phyloP scores from a whole-genome alignment of 2,888 invertebrate genomes.

The Dichetophora obliterata region DNA sequence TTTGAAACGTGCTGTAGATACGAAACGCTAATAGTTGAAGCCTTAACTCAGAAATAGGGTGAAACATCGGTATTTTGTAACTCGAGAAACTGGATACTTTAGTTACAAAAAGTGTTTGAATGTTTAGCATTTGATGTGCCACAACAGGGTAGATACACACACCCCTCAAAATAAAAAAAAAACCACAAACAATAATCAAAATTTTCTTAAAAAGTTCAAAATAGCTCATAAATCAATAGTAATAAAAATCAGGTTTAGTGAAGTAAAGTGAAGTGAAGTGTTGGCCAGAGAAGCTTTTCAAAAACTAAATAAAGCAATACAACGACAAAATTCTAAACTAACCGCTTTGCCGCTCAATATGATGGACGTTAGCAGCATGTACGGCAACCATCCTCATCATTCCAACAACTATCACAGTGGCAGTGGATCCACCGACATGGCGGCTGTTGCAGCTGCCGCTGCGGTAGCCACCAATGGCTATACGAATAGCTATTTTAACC shows the following conservation, averaged over 20 bases:
- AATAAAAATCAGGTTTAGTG: too few relatives aligned
- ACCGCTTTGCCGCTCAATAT: constrained; percentile 61
- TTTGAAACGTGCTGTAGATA: neutral
- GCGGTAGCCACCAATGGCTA: constrained; percentile 60
- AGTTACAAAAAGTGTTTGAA: constrained; percentile 42
- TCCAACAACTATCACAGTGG: constrained; percentile 62
- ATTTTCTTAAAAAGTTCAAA: too few relatives aligned
- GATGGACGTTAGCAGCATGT: constrained; percentile 71
- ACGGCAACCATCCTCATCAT: constrained; percentile 67
- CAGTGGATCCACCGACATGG: constrained; percentile 50
- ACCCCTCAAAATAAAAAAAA: neutral
- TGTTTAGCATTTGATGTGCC: neutral
- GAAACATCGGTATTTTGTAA: constrained; percentile 39
- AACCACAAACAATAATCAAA: constrained; percentile 1
- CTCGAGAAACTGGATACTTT: constrained; percentile 47
- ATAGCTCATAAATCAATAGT: too few relatives aligned
- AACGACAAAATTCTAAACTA: constrained; percentile 26
- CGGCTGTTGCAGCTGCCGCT: constrained; percentile 48
- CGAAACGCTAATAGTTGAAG: neutral
- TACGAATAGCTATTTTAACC: constrained; percentile 60
- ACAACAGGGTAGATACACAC: neutral
- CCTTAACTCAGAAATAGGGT: neutral
- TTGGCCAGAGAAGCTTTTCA: neutral
- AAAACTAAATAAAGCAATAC: constrained; percentile 9
- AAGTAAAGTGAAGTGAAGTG: neutral